Base-by-base conservation (phyloP, 2,113 vertebrate species). In the Prochilodus magdalenae region DNA sequence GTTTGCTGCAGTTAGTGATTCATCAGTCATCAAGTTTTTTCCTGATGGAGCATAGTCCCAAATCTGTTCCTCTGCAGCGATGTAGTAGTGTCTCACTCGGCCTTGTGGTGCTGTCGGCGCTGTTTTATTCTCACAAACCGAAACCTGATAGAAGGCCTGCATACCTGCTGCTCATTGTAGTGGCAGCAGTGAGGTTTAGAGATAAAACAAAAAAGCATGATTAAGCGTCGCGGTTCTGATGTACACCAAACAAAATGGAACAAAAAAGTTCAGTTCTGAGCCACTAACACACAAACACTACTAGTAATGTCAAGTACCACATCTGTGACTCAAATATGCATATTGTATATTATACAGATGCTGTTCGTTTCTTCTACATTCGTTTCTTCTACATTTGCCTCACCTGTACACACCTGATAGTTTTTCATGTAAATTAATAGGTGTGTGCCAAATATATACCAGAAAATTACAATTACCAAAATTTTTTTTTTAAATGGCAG, bases 1-100 rank as follows among this genome's bases (percentile, higher is more conserved):
- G 87, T 88, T 90, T 14, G 89, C 81, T 66, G 91, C 78, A 0
- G 95, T 96, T 36, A 98, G 94, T 15, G 90, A 85, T 74, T 90
- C 80, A 16, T 94, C 91, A 2, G 79, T 94, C 77, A 97, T 96
- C 62, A 90, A 88, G 85, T 98, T 88, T 27, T 84, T 93, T 79
- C 91, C 94, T 27, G 91, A 92, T 65, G 97, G 97, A 44, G 91
- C 97, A 0, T 98, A 99, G 90, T 94, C 89, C 97, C 97, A 99
- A 13, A 89, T 47, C 20, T 94, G 72, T 73, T 92, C 94, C 89
- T 97, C 95, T 60, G 96, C 97, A 80, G 96, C 94, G 4, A 99
- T 92, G 84, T 94, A 98, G 75, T 96, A 98, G 75, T n/a, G 91
- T 83, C 94, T 95, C 47, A 89, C 90, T 7, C 77, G 85, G 30